Percentiles rank a stretch among this genome's conserved stretches.
phyloP scores from a whole-genome alignment of 2,113 vertebrate species.

The Otis tarda region DNA sequence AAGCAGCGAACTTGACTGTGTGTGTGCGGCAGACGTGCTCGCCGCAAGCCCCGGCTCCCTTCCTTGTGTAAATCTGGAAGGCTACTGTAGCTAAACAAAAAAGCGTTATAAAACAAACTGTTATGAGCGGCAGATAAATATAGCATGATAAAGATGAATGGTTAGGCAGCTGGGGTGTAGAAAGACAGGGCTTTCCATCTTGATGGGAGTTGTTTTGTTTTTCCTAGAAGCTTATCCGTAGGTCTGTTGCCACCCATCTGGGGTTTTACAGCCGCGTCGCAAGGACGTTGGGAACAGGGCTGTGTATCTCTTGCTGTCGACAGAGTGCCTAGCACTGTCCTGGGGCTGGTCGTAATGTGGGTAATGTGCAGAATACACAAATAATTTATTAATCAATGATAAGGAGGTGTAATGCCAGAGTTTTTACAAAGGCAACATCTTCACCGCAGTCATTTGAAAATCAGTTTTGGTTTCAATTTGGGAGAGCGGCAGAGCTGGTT shows the following conservation, averaged over 20 bases:
- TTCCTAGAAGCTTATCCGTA: neutral
- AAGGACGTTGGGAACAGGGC: neutral
- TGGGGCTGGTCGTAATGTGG: neutral
- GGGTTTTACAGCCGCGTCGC: rapidly evolving
- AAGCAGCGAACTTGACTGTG: rapidly evolving
- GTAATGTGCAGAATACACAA: neutral
- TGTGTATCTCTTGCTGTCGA: rapidly evolving
- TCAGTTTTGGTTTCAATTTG: conserved; percentile 45
- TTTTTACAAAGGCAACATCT: neutral
- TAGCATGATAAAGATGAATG: neutral
- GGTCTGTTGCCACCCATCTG: neutral
- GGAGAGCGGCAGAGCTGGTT: neutral
- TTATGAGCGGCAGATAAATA: conserved; percentile 29
- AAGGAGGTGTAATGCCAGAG: neutral
- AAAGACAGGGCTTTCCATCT: neutral
- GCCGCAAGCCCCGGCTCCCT: neutral
- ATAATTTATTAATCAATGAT: neutral
- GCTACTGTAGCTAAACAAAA: conserved; percentile 12
- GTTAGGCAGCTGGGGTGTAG: neutral
- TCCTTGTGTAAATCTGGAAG: neutral
- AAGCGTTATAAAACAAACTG: neutral
- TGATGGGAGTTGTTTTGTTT: neutral
- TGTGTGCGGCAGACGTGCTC: rapidly evolving
- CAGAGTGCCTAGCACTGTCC: neutral
- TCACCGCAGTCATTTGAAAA: neutral